Conservation (phyloP, 2,113 vertebrate genomes). For the Quiscalus mexicanus region DNA sequence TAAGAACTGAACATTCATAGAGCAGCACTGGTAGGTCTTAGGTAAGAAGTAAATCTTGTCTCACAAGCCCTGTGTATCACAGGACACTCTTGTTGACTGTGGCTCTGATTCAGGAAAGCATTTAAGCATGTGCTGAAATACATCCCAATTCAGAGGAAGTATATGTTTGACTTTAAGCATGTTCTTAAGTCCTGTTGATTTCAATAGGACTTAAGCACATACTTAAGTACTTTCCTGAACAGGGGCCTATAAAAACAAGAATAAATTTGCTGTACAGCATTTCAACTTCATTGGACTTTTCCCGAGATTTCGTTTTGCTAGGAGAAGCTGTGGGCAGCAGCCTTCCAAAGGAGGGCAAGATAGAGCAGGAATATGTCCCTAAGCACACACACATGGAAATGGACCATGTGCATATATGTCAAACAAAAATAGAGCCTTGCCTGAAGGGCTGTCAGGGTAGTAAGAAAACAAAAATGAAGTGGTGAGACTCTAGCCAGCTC, state of each 20-base stretch:
- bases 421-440: slow-evolving; percentile 30
- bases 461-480: slow-evolving; percentile 33
- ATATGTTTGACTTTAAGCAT: slow-evolving; percentile 32
- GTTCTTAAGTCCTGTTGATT: slow-evolving; percentile 35
- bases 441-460: neutral
- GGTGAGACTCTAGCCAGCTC: slow-evolving; percentile 23
- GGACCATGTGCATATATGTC: neutral
- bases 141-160: slow-evolving; percentile 34
- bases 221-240: slow-evolving; percentile 53
- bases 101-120: slow-evolving; percentile 46
- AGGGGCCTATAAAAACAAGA: slow-evolving; percentile 4
- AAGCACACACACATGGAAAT: neutral
- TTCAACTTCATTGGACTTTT: slow-evolving; percentile 6
- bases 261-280: neutral
- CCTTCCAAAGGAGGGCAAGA: neutral
- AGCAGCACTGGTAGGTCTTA: neutral
- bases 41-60: slow-evolving; percentile 28
- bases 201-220: slow-evolving; percentile 45
- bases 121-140: slow-evolving; percentile 62
- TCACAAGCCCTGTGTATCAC: neutral
- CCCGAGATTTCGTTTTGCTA: neutral
- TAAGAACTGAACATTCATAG: neutral
- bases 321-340: neutral
- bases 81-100: slow-evolving; percentile 25
- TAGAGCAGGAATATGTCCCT: neutral